These are phyloP conservation scores for Acinonyx jubatus DNA, from an alignment of 2,113 vertebrate species.

Conservation along the genomic window DNA sequence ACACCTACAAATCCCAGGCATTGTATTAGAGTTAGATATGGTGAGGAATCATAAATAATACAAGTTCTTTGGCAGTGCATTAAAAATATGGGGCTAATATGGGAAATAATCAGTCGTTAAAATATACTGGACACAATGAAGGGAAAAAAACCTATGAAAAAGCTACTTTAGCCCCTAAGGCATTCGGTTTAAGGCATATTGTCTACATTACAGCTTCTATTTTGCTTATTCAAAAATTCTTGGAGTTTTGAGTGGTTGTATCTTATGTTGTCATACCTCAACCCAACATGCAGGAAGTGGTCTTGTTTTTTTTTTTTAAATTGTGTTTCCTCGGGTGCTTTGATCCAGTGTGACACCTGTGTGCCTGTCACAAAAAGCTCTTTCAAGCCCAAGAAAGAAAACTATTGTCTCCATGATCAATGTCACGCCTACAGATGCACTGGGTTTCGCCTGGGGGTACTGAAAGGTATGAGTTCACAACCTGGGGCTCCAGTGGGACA, in stretches of 20 bases:
- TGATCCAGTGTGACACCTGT: constrained; percentile 44
- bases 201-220: neutral
- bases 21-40: neutral
- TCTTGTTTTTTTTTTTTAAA: neutral
- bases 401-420: neutral
- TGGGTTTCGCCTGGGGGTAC: neutral
- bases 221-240: constrained; percentile 15
- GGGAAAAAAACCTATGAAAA: neutral
- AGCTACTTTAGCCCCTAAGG: neutral
- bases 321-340: constrained; percentile 44
- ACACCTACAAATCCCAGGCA: neutral
- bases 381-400: neutral
- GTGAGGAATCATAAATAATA: neutral
- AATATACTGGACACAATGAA: neutral
- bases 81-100: neutral
- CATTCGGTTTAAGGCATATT: neutral
- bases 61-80: neutral
- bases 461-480: neutral
- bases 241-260: neutral
- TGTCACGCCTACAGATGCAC: neutral
- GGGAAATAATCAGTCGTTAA: neutral
- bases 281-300: neutral
- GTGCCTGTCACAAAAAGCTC: neutral
- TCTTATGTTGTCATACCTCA: neutral
- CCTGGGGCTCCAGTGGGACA: neutral